phyloP scores from a whole-genome alignment of 2,888 invertebrate genomes.

The Tenthredo livida region DNA sequence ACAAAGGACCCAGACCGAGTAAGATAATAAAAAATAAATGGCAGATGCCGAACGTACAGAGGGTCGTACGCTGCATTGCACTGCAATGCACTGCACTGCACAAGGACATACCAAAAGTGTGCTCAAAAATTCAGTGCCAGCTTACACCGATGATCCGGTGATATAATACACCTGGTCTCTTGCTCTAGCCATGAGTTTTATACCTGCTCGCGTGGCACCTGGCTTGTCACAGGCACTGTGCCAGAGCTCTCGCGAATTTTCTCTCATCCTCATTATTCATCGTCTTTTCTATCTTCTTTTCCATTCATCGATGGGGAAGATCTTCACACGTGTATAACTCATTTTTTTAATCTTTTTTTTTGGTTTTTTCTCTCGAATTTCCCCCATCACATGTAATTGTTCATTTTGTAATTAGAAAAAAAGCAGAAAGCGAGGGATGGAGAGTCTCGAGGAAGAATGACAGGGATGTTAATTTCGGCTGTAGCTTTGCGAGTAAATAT shows the following conservation, averaged over 20 bases:
- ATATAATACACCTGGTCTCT: slow-evolving; percentile 37
- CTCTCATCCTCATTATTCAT: neutral
- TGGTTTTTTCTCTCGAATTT: too few species aligned
- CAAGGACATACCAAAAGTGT: slow-evolving; percentile 21
- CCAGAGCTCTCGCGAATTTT: slow-evolving; percentile 13
- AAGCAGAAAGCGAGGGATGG: neutral
- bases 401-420: too few species aligned
- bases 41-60: slow-evolving; percentile 29
- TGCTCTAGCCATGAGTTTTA: neutral
- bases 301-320: neutral
- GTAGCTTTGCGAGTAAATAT: neutral
- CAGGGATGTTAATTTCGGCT: neutral
- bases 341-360: neutral
- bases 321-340: neutral
- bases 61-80: neutral
- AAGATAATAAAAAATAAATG: neutral
- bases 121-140: slow-evolving; percentile 17
- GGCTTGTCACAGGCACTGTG: neutral
- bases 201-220: slow-evolving; percentile 49
- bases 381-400: too few species aligned
- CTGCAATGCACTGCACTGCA: neutral
- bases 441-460: neutral
- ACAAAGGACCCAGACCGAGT: neutral
- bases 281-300: too few species aligned
- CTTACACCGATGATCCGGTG: neutral